A percentile compares a stretch with the other conserved stretches of the same genome.
phyloP scores from a whole-genome alignment of 2,113 vertebrate species.

The Ciconia boyciana region DNA sequence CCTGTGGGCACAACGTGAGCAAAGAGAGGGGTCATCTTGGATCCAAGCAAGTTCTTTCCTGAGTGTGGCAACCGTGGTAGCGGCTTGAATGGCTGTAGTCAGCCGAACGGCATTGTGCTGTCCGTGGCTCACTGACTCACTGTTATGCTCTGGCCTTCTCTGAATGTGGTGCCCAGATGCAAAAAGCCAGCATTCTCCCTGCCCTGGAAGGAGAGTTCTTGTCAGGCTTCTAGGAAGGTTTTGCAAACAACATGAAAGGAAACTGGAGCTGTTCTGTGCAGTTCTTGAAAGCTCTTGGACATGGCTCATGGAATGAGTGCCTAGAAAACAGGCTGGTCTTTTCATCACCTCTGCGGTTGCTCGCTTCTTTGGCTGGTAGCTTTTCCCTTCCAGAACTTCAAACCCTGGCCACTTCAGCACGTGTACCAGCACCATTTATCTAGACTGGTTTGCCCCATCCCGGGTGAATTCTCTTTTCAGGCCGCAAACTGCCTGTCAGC shows the following conservation, averaged over 20 bases:
- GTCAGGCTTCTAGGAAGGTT: not conserved
- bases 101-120: not conserved
- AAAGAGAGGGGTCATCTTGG: not conserved
- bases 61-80: fast-evolving
- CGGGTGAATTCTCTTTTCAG: not conserved
- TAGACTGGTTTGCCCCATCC: not conserved
- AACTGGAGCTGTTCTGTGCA: not conserved
- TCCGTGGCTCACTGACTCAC: not conserved
- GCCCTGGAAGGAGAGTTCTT: not conserved
- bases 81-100: fast-evolving
- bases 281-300: conserved; percentile 15
- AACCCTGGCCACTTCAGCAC: not conserved
- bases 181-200: not conserved
- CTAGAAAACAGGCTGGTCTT: conserved; percentile 10
- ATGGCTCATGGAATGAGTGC: not conserved
- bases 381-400: not conserved
- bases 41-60: not conserved
- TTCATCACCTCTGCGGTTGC: conserved; percentile 1
- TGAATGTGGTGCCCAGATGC: not conserved
- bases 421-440: not conserved
- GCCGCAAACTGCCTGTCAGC: not conserved
- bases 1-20: not conserved
- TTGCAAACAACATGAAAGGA: not conserved
- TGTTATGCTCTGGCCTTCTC: not conserved
- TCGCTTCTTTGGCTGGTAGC: not conserved